phyloP scores from a whole-genome alignment of 2,113 vertebrate genomes.

The Accipiter virgatus region DNA sequence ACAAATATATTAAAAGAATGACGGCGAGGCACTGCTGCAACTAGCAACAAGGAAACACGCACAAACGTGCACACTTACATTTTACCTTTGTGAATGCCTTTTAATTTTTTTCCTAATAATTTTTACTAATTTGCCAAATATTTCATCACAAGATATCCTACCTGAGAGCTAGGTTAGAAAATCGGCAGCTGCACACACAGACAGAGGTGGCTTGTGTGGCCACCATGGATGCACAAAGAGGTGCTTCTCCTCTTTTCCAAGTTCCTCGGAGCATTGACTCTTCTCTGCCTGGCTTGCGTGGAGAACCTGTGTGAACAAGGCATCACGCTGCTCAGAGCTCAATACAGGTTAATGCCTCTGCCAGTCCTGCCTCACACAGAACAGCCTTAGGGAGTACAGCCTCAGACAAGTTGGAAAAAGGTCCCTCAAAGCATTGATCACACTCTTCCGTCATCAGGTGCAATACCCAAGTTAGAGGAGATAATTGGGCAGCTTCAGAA shows the following conservation, averaged over 20 bases:
- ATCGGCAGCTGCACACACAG: background rate
- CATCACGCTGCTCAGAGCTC: background rate
- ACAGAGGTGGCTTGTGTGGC: slow-evolving; percentile 21
- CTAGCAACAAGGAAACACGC: background rate
- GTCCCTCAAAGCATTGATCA: background rate
- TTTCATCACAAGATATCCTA: slow-evolving; percentile 7
- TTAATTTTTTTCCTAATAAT: background rate
- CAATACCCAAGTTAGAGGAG: background rate
- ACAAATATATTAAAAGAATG: background rate
- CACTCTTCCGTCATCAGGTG: background rate
- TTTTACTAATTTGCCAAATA: background rate
- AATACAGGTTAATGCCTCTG: background rate
- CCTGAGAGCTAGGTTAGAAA: slow-evolving; percentile 23
- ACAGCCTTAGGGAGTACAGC: background rate
- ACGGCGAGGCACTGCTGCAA: background rate
- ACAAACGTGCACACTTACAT: too few relatives aligned
- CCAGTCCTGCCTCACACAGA: background rate
- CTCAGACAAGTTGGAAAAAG: background rate
- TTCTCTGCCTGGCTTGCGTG: background rate
- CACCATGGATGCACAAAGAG: background rate
- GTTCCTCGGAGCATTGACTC: background rate
- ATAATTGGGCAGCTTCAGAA: background rate
- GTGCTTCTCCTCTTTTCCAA: background rate
- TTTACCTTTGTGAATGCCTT: background rate
- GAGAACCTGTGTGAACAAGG: background rate